Base-by-base conservation (phyloP, 1,140 invertebrate species). In the Cotesia glomerata region DNA sequence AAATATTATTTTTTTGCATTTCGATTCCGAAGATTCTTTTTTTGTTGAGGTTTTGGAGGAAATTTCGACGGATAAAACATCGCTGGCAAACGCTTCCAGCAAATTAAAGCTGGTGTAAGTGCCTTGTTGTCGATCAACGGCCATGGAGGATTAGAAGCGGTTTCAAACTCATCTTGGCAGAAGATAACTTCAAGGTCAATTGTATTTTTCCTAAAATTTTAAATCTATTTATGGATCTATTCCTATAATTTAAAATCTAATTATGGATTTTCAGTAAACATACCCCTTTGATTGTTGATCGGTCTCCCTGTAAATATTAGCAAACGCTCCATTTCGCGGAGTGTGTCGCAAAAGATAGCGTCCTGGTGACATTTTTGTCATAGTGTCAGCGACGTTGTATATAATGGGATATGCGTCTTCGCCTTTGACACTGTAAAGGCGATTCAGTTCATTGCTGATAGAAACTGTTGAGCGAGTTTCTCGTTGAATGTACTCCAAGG, bases 291-390 rank as follows among this genome's bases (percentile, higher is more conserved):
- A n/a, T 9, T 39, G 18, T 39, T 34, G 62, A 2, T 76, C 75
- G 18, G 49, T 18, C 74, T 80, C 75, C 75, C 81, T 81, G 67
- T 82, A 82, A 69, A 89, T 49, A 18, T 69, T 66, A 13, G 82
- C 81, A 76, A 88, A 89, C 16, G 85, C 75, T 45, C 83, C 86
- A 75, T 84, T 79, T 72, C 82, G 82, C 9, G 80, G 45, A 4
- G 84, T 77, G 72, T 89, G 86, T 34, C 78, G 81, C 14, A 89
- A 72, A 35, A 89, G 52, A 77, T 89, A 89, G 49, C 75, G 74
- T 16, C 88, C 88, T 14, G 82, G 76, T 35, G 76, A 62, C 32
- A 87, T 72, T 26, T 74, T 75, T 1, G 67, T 54, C 54, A 89
- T 71, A 52, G 36, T 62, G n/a, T 80, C 73, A 67, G 87, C 81